Evolutionary conservation across 2,797 vertebrate genomes (phyloP).

Genomic region (Bradypodion ventrale): DNA sequence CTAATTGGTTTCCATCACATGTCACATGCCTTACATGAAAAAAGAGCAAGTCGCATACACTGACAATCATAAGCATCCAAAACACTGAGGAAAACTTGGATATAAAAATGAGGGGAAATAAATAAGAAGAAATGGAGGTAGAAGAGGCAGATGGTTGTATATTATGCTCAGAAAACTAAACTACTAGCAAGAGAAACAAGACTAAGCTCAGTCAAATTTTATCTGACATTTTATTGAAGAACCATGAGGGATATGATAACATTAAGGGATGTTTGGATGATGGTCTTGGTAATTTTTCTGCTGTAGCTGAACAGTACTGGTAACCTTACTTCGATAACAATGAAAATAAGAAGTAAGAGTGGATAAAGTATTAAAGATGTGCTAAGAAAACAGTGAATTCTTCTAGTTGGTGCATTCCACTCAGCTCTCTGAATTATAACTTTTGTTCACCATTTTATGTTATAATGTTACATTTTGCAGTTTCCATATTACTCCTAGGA

Average conservation of each 20-base stretch:
- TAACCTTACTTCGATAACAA: not conserved
- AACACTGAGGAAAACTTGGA: conserved; percentile 32
- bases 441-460: not conserved
- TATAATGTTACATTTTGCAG: not conserved
- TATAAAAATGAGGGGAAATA: conserved; percentile 42
- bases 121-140: conserved; percentile 19
- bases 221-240: conserved; percentile 47
- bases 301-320: not conserved
- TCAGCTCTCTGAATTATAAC: conserved; percentile 1
- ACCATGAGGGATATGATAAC: not conserved
- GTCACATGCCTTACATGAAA: conserved; percentile 38
- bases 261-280: not conserved
- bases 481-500: not conserved
- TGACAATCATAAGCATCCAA: conserved; percentile 32
- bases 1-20: conserved; percentile 51
- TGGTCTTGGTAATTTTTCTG: not conserved
- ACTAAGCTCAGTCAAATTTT: conserved; percentile 3
- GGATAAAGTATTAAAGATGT: not conserved
- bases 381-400: conserved; percentile 2
- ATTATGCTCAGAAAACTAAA: conserved; percentile 42
- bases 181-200: conserved; percentile 42
- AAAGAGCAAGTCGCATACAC: conserved; percentile 35
- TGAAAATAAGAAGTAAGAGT: not conserved
- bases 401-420: not conserved
- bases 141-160: not conserved